Evolutionary conservation across 2,888 invertebrate genomes (phyloP).

Genomic region (Bombyx huttoni): DNA sequence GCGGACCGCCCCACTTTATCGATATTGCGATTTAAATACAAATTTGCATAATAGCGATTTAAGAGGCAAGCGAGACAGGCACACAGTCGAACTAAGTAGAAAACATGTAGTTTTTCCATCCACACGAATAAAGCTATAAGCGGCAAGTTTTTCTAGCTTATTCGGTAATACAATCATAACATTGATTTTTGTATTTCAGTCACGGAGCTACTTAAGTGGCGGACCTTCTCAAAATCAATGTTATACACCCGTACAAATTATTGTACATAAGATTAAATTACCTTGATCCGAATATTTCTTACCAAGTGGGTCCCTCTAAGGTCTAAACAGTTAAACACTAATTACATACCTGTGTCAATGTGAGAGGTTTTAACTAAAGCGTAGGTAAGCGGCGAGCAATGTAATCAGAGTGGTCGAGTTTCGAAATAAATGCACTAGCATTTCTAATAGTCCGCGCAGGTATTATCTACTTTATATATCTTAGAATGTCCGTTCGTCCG

Average conservation of each 20-base stretch:
- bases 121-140: no score
- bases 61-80: not conserved
- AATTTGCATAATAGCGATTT: slow-evolving; percentile 16
- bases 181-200: no score
- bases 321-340: not conserved
- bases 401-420: slow-evolving; percentile 6
- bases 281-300: no score
- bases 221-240: no score
- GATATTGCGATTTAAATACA: slow-evolving; percentile 15
- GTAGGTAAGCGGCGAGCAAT: slow-evolving; percentile 3
- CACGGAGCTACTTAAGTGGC: no score
- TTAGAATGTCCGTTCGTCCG: slow-evolving; percentile 6
- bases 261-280: no score
- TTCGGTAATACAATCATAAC: no score
- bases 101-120: no score
- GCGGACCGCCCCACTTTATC: slow-evolving; percentile 22
- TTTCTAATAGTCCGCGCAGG: slow-evolving; percentile 1
- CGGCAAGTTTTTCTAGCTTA: no score
- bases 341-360: slow-evolving; percentile 2
- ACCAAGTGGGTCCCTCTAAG: not conserved
- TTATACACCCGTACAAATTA: no score
- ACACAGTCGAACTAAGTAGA: not conserved
- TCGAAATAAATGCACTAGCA: slow-evolving; percentile 9
- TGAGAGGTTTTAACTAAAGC: slow-evolving; percentile 3
- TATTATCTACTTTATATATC: slow-evolving; percentile 5